Evolutionary conservation across 2,797 vertebrate genomes (phyloP).

Genomic region (Loriculus beryllinus): DNA sequence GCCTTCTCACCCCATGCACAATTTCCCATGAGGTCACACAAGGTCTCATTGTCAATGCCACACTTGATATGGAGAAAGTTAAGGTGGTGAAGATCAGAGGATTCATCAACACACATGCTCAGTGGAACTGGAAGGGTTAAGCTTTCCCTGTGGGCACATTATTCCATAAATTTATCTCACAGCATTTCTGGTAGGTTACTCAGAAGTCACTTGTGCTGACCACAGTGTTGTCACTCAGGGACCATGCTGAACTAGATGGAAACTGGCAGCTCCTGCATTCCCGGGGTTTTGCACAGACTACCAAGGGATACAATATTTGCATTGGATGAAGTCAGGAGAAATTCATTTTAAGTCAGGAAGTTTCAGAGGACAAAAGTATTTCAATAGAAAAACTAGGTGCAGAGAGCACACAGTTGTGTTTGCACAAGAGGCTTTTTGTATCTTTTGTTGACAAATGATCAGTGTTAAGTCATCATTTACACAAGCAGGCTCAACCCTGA

Average conservation of each 20-base stretch:
- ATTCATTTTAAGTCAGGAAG: not conserved
- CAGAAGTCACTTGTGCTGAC: not conserved
- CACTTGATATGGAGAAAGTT: not conserved
- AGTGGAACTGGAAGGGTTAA: not conserved
- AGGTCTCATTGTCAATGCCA: not conserved
- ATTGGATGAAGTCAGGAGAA: not conserved
- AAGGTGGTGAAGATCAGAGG: not conserved
- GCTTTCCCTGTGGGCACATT: slow-evolving; percentile 10
- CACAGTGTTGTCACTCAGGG: not conserved
- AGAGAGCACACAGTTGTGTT: not conserved
- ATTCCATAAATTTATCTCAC: slow-evolving; percentile 35
- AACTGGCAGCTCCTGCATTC: slow-evolving; percentile 34
- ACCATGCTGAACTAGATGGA: not conserved
- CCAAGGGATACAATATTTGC: not conserved
- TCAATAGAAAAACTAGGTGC: not conserved
- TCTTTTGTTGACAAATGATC: not conserved
- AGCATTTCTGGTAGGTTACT: slow-evolving; percentile 14
- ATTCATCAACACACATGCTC: not conserved
- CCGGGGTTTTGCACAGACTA: not conserved
- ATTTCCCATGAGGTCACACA: rapidly evolving
- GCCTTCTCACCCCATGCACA: not conserved
- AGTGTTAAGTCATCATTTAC: not conserved
- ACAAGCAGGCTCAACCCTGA: not conserved
- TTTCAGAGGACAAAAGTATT: not conserved
- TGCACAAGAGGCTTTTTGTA: not conserved